Percentiles rank a stretch among this genome's conserved stretches.
Conservation (phyloP, 2,113 vertebrate species). For the Synodontis membranacea region DNA sequence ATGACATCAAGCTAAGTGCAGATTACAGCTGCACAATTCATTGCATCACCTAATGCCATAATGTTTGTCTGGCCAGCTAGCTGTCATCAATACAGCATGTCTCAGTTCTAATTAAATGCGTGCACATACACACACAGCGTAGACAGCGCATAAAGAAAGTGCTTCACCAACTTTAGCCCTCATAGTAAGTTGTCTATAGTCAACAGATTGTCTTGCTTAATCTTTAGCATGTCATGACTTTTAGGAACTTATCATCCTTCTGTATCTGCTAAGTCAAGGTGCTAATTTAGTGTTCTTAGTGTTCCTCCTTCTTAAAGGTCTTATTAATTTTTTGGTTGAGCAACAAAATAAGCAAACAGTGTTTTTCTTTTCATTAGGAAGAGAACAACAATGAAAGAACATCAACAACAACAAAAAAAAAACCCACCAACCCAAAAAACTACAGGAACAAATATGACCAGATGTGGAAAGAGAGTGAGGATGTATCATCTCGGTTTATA, state of each 20-base stretch:
- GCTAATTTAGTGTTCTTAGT: conserved; percentile 10
- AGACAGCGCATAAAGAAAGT: conserved; percentile 3
- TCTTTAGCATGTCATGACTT: neutral
- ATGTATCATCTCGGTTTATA: conserved; percentile 90
- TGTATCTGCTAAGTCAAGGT: conserved; percentile 18
- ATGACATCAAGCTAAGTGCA: neutral
- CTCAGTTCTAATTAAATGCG: too few relatives aligned
- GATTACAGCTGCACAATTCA: neutral
- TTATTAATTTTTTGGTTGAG: conserved; percentile 20
- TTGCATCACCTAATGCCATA: neutral
- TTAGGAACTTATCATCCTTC: neutral
- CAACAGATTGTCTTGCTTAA: conserved; percentile 3
- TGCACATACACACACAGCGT: too few relatives aligned
- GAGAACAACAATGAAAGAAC: conserved; percentile 1
- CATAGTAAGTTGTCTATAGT: neutral
- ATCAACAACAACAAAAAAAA: neutral
- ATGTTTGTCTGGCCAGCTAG: neutral
- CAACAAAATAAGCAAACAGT: neutral
- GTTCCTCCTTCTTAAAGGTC: neutral
- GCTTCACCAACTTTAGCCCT: neutral
- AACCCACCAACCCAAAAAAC: neutral
- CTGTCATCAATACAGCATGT: neutral
- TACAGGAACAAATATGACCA: neutral
- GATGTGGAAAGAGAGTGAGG: neutral
- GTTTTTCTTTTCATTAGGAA: neutral